Evolutionary conservation across 2,888 invertebrate species (phyloP).

Genomic region (Globia sparganii): DNA sequence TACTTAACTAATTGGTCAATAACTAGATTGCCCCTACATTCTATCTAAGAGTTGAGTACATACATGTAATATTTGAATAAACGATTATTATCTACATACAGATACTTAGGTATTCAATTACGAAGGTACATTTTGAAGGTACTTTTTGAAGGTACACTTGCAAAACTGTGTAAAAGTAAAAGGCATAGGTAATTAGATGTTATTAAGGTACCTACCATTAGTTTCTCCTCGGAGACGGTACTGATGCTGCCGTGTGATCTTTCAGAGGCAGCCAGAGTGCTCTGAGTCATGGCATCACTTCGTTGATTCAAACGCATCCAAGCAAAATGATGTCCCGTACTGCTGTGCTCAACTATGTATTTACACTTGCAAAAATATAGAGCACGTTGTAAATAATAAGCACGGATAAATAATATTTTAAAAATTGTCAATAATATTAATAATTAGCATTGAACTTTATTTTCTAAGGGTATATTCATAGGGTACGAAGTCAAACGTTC

Average conservation of each 20-base stretch:
- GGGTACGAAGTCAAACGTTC: constrained; percentile 68
- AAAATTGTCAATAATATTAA: not conserved
- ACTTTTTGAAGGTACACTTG: no score
- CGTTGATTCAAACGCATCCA: constrained; percentile 56
- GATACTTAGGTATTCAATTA: not conserved
- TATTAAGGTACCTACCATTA: constrained; percentile 82
- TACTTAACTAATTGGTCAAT: not conserved
- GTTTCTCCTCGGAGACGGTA: constrained; percentile 86
- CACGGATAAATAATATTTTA: not conserved
- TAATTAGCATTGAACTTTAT: constrained; percentile 7
- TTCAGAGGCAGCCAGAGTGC: constrained; percentile 78
- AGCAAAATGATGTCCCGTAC: constrained; percentile 30
- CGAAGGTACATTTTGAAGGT: no score
- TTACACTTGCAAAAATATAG: constrained; percentile 33
- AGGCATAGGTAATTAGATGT: not conserved
- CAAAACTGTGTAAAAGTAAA: not conserved
- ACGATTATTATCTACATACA: not conserved
- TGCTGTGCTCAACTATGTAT: not conserved
- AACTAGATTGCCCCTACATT: not conserved
- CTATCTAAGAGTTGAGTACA: not conserved
- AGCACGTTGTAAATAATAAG: constrained; percentile 4
- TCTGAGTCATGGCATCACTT: constrained; percentile 87
- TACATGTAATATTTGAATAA: not conserved
- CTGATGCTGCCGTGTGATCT: constrained; percentile 81
- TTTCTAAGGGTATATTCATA: constrained; percentile 61